These are phyloP conservation scores for Scelioninae gen. 2 DNA, from an alignment of 2,888 invertebrate genomes.

Conservation along the genomic window DNA sequence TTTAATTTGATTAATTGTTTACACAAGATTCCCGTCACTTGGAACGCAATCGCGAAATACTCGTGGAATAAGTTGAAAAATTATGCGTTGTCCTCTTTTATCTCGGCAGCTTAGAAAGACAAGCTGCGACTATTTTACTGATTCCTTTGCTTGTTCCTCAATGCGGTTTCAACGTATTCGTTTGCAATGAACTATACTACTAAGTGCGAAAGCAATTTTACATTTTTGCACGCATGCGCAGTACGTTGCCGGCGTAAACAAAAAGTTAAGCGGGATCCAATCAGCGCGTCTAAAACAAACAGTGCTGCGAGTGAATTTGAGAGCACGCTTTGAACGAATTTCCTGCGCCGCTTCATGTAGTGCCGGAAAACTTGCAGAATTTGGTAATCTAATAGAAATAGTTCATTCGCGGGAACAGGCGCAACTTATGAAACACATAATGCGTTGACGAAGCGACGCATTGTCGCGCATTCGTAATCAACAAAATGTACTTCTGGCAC, in stretches of 20 bases:
- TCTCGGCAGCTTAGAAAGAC: no score
- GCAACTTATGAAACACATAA: constrained; percentile 25
- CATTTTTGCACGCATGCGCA: constrained; percentile 27
- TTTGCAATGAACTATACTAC: constrained; percentile 15
- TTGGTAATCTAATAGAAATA: constrained; percentile 38
- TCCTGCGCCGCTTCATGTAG: constrained; percentile 8
- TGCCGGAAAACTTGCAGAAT: constrained; percentile 26
- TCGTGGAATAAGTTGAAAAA: no score
- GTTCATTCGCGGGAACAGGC: constrained; percentile 8
- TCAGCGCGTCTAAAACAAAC: constrained; percentile 30
- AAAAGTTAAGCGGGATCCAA: constrained; percentile 21
- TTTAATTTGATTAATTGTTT: no score
- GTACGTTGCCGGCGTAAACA: constrained; percentile 19
- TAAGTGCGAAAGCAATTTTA: constrained; percentile 29
- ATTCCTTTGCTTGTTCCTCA: no score
- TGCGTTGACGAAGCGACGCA: background rate
- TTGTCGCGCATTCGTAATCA: constrained; percentile 17
- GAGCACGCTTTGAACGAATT: constrained; percentile 20
- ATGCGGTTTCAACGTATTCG: background rate
- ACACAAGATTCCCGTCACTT: no score
- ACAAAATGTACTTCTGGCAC: background rate
- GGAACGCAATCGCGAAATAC: no score
- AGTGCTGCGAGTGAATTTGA: constrained; percentile 29
- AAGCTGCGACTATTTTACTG: no score
- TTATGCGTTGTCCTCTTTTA: no score